Percentiles rank a stretch among this genome's conserved stretches.
Evolutionary conservation across 2,797 vertebrate genomes (phyloP).

Genomic region (Prionace glauca): DNA sequence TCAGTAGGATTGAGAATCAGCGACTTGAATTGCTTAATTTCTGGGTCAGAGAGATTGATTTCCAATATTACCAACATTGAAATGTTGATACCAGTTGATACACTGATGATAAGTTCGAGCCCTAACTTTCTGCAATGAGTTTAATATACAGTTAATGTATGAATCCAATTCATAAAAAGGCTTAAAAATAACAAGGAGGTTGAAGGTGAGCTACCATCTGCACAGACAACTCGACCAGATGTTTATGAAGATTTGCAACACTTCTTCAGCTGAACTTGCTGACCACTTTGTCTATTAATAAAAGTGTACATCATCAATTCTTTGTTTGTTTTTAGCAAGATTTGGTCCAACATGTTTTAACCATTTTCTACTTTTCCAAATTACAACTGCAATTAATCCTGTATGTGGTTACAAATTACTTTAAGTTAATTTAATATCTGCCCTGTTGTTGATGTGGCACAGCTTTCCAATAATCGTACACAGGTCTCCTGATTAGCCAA

Average conservation of each 20-base stretch:
- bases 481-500: neutral
- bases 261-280: neutral
- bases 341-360: neutral
- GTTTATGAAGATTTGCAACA: neutral
- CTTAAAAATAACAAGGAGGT: neutral
- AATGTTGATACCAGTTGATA: too few species aligned
- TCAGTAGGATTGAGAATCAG: neutral
- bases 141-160: neutral
- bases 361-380: neutral
- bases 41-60: neutral
- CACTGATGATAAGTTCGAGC: neutral
- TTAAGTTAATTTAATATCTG: too few species aligned
- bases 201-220: neutral
- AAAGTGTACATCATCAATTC: neutral
- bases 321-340: neutral
- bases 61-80: neutral
- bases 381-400: neutral
- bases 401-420: too few species aligned
- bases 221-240: neutral
- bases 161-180: neutral
- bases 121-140: neutral
- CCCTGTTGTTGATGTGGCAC: too few species aligned
- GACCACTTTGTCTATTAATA: neutral
- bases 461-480: neutral
- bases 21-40: neutral